These are phyloP conservation scores for Chymomyza procnemis DNA, from an alignment of 2,888 invertebrate species.

Conservation along the genomic window DNA sequence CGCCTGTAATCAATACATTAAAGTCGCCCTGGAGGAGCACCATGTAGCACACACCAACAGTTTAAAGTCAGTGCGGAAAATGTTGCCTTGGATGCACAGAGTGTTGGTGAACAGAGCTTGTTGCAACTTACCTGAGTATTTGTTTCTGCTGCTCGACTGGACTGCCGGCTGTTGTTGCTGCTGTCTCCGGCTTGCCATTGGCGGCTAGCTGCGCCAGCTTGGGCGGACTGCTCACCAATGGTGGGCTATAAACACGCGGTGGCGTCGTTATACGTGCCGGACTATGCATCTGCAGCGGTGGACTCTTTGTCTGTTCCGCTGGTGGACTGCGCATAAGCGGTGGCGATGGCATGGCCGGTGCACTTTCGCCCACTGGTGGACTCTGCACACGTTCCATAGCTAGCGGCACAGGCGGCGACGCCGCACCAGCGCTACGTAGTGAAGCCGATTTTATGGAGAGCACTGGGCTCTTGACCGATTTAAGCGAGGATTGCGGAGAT, in stretches of 20 bases:
- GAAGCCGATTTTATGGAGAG: conserved; percentile 58
- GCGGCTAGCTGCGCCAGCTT: conserved; percentile 30
- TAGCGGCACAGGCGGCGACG: not conserved
- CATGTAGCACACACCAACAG: too few species aligned
- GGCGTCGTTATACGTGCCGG: conserved; percentile 72
- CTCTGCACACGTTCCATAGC: conserved; percentile 56
- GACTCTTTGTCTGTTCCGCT: conserved; percentile 54
- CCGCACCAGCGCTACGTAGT: conserved; percentile 37
- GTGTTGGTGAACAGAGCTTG: too few species aligned
- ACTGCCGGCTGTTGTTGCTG: not conserved
- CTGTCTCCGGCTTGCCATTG: not conserved
- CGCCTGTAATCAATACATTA: not conserved
- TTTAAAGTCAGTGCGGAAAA: too few species aligned
- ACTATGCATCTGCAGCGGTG: conserved; percentile 70
- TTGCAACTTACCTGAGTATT: not conserved
- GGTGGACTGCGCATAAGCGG: conserved; percentile 72
- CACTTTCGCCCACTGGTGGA: conserved; percentile 68
- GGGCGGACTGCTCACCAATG: conserved; percentile 71
- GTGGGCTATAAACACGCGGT: conserved; percentile 72
- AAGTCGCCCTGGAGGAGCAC: too few species aligned
- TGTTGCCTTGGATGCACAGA: too few species aligned
- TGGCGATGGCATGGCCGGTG: conserved; percentile 73
- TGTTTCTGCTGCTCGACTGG: not conserved
- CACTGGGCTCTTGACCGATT: conserved; percentile 64
- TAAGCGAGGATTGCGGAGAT: conserved; percentile 68